phyloP scores from a whole-genome alignment of 2,113 vertebrate genomes.

The Ochotona curzoniae region DNA sequence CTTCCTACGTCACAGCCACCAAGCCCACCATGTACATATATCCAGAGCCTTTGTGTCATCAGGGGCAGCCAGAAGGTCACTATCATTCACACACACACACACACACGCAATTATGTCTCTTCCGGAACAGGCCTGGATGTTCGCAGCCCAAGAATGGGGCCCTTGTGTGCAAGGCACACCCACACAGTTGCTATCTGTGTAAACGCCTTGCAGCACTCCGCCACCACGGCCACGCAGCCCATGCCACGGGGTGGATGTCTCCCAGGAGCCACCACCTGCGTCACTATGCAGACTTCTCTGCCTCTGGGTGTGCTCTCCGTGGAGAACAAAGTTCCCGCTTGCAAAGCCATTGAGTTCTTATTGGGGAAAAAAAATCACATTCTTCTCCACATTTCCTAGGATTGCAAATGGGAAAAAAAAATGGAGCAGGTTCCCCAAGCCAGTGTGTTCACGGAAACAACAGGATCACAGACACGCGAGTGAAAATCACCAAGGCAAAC shows the following conservation, averaged over 20 bases:
- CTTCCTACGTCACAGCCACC: not conserved
- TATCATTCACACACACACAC: not conserved
- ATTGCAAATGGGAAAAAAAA: not conserved
- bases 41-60: not conserved
- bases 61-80: constrained; percentile 32
- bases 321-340: not conserved
- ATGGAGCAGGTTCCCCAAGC: not conserved
- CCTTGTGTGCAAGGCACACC: constrained; percentile 20
- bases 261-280: too few species aligned
- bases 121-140: constrained; percentile 27
- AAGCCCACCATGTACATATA: not conserved
- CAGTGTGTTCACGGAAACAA: not conserved
- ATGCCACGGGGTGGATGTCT: too few species aligned
- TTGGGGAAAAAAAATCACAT: too few species aligned
- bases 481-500: not conserved
- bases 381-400: not conserved
- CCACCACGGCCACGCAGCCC: too few species aligned
- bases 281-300: too few species aligned
- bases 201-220: too few species aligned
- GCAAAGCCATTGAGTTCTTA: not conserved
- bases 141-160: constrained; percentile 33
- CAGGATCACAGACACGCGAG: not conserved
- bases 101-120: constrained; percentile 29
- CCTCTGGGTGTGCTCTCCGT: too few species aligned
- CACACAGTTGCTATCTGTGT: too few species aligned